Percentiles rank a stretch among this genome's conserved stretches.
Conservation (phyloP, 2,797 vertebrate genomes). For the Melanotaenia maccullochi region DNA sequence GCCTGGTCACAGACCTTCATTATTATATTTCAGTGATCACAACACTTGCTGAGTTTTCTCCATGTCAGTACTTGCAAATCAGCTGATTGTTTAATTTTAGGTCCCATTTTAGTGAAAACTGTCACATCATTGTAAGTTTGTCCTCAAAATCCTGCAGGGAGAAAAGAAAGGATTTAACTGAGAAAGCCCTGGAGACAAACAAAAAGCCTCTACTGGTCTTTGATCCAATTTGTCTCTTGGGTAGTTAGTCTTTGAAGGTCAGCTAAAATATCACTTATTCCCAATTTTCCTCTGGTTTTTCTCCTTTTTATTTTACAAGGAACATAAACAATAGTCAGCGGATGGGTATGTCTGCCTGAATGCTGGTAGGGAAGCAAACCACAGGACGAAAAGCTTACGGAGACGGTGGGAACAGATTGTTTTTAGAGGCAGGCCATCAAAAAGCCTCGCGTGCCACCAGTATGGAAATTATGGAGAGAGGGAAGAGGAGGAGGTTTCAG, state of each 20-base stretch:
- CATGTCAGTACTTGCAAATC: no score
- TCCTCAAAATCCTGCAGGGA: constrained; percentile 1
- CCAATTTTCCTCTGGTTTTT: constrained; percentile 52
- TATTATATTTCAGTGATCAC: constrained; percentile 33
- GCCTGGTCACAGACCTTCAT: constrained; percentile 22
- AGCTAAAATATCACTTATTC: constrained; percentile 76
- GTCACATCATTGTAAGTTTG: no score
- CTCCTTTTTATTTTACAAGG: constrained; percentile 71
- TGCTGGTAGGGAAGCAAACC: constrained; percentile 72
- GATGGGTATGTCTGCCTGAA: constrained; percentile 72
- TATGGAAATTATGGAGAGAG: constrained; percentile 80
- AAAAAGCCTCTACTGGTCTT: constrained; percentile 71
- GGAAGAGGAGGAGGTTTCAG: constrained; percentile 67
- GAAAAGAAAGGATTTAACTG: constrained; percentile 47
- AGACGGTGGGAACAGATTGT: constrained; percentile 75
- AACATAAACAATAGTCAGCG: constrained; percentile 80
- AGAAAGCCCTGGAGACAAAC: constrained; percentile 59
- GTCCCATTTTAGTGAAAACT: no score
- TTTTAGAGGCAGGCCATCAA: constrained; percentile 83
- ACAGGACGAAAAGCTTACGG: constrained; percentile 61
- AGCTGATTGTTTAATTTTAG: no score
- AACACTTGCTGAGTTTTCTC: constrained; percentile 20
- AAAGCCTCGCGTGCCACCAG: constrained; percentile 81
- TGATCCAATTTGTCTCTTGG: constrained; percentile 74
- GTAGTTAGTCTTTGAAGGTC: constrained; percentile 71